These are phyloP conservation scores for Macrosteles quadrilineatus DNA, from an alignment of 1,140 invertebrate genomes.

Conservation along the genomic window DNA sequence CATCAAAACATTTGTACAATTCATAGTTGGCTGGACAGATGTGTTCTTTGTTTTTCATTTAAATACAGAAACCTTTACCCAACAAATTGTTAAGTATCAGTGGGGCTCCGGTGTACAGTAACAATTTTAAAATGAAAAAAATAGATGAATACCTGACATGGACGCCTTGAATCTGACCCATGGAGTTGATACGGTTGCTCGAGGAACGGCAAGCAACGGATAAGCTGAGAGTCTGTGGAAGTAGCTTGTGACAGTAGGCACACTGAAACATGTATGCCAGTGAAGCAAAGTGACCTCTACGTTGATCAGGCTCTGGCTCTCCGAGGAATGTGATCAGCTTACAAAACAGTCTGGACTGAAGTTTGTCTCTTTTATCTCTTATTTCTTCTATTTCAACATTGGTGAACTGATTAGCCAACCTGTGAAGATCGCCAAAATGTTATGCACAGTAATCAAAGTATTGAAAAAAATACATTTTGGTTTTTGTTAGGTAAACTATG, in stretches of 20 bases:
- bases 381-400: slow-evolving; percentile 76
- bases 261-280: slow-evolving; percentile 68
- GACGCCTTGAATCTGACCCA: slow-evolving; percentile 37
- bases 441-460: slow-evolving; percentile 1
- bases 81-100: too few relatives aligned
- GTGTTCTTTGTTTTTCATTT: too few relatives aligned
- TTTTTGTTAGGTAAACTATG: background rate
- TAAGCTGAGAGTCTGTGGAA: slow-evolving; percentile 28
- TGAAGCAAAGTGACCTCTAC: slow-evolving; percentile 75
- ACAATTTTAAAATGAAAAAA: too few relatives aligned
- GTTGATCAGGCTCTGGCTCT: slow-evolving; percentile 67
- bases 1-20: too few relatives aligned
- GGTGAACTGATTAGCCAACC: slow-evolving; percentile 76
- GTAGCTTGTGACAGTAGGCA: slow-evolving; percentile 60
- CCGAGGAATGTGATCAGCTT: slow-evolving; percentile 76
- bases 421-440: slow-evolving; percentile 46
- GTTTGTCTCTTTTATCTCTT: slow-evolving; percentile 78
- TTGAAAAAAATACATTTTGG: background rate
- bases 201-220: slow-evolving; percentile 38
- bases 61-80: too few relatives aligned
- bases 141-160: slow-evolving; percentile 43
- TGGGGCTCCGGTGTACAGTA: too few relatives aligned
- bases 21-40: too few relatives aligned
- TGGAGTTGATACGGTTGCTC: slow-evolving; percentile 35
- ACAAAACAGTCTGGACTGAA: slow-evolving; percentile 78